Percentiles rank a stretch among this genome's conserved stretches.
Evolutionary conservation across 2,113 vertebrate genomes (phyloP).

Genomic region (Oreochromis niloticus): DNA sequence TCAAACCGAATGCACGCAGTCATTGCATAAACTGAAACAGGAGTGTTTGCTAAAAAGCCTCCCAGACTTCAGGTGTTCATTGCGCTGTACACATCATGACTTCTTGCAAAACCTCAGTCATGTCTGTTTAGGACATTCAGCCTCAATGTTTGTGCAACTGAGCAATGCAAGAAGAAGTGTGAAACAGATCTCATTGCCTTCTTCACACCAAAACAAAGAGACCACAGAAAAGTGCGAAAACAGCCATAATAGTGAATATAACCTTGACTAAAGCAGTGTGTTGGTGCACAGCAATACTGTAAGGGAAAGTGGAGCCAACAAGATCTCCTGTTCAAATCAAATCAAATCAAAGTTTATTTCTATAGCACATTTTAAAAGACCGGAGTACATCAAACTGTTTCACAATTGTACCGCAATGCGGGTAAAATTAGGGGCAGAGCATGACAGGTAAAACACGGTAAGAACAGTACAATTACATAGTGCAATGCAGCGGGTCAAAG

Average conservation of each 20-base stretch:
- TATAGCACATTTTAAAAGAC: not conserved
- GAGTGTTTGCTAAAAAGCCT: not conserved
- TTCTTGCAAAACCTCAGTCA: not conserved
- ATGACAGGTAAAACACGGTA: not conserved
- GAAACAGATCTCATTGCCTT: not conserved
- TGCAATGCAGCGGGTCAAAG: rapidly evolving
- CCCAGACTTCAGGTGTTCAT: not conserved
- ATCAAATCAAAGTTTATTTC: not conserved
- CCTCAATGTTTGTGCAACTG: not conserved
- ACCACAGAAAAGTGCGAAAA: not conserved
- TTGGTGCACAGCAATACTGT: not conserved
- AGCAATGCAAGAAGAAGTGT: not conserved
- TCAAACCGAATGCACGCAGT: not conserved
- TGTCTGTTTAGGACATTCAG: not conserved
- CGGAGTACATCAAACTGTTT: not conserved
- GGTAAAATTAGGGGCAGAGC: not conserved
- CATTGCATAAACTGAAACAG: not conserved
- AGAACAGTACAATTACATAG: not conserved
- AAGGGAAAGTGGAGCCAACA: not conserved
- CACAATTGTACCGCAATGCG: rapidly evolving
- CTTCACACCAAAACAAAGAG: not conserved
- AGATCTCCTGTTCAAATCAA: not conserved
- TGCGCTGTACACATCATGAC: rapidly evolving
- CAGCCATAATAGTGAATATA: not conserved
- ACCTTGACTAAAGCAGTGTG: not conserved